Evolutionary conservation across 2,888 invertebrate species (phyloP).

Genomic region (Synergus umbraculus): DNA sequence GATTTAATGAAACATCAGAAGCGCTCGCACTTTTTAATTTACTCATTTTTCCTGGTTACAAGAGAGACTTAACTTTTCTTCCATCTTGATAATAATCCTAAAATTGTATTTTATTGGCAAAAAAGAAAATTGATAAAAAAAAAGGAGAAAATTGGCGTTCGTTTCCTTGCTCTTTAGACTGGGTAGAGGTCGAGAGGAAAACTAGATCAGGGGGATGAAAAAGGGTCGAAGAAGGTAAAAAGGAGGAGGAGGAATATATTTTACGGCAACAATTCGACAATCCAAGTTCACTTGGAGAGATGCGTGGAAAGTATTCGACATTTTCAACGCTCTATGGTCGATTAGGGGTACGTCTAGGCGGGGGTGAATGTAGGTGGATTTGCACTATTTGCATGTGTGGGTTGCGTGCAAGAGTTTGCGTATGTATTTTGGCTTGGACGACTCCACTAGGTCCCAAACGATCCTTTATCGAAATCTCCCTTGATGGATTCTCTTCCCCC

Average conservation of each 20-base stretch:
- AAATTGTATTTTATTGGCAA: conserved; percentile 21
- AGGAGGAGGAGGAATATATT: conserved; percentile 63
- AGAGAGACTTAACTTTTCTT: conserved; percentile 1
- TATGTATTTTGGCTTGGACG: conserved; percentile 30
- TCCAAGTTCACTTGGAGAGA: conserved; percentile 57
- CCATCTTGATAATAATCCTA: background rate
- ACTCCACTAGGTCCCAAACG: conserved; percentile 60
- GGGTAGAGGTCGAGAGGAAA: background rate
- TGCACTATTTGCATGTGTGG: conserved; percentile 28
- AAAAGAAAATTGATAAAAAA: conserved; percentile 15
- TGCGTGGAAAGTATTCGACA: conserved; percentile 19
- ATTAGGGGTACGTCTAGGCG: conserved; percentile 36
- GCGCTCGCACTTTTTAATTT: background rate
- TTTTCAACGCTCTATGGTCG: conserved; percentile 24
- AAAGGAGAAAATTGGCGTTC: conserved; percentile 28
- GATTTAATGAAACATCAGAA: background rate
- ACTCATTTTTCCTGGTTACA: conserved; percentile 3
- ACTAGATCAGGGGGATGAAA: conserved; percentile 20
- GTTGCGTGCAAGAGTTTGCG: background rate
- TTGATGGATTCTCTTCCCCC: conserved; percentile 59
- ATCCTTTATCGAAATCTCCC: conserved; percentile 63
- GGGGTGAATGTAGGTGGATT: conserved; percentile 13
- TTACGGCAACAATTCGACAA: conserved; percentile 66
- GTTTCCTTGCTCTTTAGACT: conserved; percentile 10
- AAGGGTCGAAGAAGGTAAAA: conserved; percentile 37